Base-by-base conservation (phyloP, 2,888 invertebrate genomes). In the Caenorhabditis sp. region DNA sequence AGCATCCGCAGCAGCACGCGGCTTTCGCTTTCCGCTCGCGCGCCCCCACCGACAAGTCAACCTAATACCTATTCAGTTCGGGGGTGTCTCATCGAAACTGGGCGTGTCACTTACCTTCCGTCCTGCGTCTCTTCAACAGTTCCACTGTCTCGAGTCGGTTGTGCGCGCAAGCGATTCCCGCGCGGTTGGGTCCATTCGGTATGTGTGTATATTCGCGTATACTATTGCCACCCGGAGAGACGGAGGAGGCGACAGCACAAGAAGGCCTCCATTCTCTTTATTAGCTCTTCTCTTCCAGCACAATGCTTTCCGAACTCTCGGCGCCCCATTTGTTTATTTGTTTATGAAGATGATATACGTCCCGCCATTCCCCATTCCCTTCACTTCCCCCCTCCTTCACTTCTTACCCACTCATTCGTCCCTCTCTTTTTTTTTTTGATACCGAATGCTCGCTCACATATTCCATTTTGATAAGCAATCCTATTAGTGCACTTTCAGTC, bases 281-380 rank as follows among this genome's bases (percentile, higher is more conserved):
- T 61, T 35, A 30, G 35, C 53, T 37, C 50, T 48, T 20, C 45
- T 13, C 48, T 50, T 50, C 30, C 50, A 50, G 50, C 50, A 50
- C 30, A 50, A 50, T 46, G 46, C 46, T 26, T 32, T 50, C 50
- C 32, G 30, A 48, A 48, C 26, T 46, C 46, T 46, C 46, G 15
- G 46, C 15, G 26, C n/a, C 46, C 46, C 41, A 68, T 68, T 68
- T 68, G 58, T 68, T 58, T 68, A 68, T 68, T 68, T 68, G 58
- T 58, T 68, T 35, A 68, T 68, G 39, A 48, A 55, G 45, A 53
- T 63, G 52, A 50, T 63, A 43, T 52, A 41, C 43, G 41, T 26
- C 52, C 30, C 32, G 7, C 39, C 55, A 26, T 45, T 26, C 58
- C 22, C 30, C 15, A 11, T 11, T 26, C 24, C 2, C 26, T 46